Evolutionary conservation across 2,113 vertebrate species (phyloP).

Genomic region (Hyla sarda): DNA sequence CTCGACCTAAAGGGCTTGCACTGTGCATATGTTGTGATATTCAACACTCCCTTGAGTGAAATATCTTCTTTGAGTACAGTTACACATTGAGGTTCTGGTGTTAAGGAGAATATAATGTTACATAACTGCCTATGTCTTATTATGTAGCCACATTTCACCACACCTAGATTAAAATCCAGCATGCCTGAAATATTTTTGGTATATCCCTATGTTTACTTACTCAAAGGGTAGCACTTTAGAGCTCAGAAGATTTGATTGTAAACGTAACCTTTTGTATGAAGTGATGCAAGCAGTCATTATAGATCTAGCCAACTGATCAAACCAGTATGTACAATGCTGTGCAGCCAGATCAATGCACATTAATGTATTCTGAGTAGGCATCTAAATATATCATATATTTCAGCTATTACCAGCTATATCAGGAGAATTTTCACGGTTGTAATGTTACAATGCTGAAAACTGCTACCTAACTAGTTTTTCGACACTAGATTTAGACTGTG

Average conservation of each 20-base stretch:
- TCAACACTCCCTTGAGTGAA: not conserved
- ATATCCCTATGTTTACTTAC: slow-evolving; percentile 28
- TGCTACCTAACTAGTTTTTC: too few relatives aligned
- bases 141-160: not conserved
- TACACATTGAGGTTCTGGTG: not conserved
- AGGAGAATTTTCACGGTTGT: too few relatives aligned
- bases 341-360: too few relatives aligned
- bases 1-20: too few relatives aligned
- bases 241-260: slow-evolving; percentile 17
- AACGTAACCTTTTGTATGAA: slow-evolving; percentile 12
- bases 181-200: slow-evolving; percentile 20
- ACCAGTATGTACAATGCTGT: too few relatives aligned
- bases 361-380: too few relatives aligned
- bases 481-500: too few relatives aligned
- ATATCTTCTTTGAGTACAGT: not conserved
- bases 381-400: too few relatives aligned
- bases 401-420: too few relatives aligned
- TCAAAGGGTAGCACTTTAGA: slow-evolving; percentile 23
- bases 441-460: too few relatives aligned
- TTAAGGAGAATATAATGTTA: slow-evolving; percentile 4
- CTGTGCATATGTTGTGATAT: not conserved
- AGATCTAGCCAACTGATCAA: not conserved
- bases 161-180: slow-evolving; percentile 13
- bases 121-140: not conserved
- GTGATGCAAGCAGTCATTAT: not conserved